Conservation (phyloP, 1,140 invertebrate species). For the Drosophila ficusphila region DNA sequence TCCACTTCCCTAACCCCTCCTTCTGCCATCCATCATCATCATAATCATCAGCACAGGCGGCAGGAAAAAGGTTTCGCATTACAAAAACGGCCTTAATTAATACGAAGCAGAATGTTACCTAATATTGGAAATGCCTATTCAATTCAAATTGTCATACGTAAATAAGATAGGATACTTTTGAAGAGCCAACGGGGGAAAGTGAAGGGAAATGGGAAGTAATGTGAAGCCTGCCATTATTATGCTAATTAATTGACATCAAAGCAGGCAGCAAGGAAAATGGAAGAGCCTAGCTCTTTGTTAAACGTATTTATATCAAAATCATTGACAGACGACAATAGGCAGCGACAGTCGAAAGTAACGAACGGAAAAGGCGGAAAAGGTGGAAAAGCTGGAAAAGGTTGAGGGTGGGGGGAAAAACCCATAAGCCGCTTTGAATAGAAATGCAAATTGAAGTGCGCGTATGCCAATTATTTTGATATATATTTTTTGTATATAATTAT, state of each 20-base stretch:
- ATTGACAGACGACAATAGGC: constrained; percentile 42
- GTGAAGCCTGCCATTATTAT: constrained; percentile 78
- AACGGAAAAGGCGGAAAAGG: too few relatives aligned
- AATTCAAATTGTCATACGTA: constrained; percentile 65
- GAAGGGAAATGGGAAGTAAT: constrained; percentile 60
- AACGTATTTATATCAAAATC: constrained; percentile 44
- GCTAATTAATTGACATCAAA: constrained; percentile 82
- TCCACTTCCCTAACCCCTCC: not conserved
- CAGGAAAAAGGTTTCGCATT: constrained; percentile 64
- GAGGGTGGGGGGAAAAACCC: constrained; percentile 3
- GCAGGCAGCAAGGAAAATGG: constrained; percentile 20
- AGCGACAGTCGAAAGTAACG: not conserved
- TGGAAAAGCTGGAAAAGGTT: too few relatives aligned
- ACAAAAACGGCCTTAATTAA: constrained; percentile 76
- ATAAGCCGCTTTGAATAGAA: constrained; percentile 79
- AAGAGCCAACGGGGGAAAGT: not conserved
- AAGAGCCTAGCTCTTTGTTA: constrained; percentile 20
- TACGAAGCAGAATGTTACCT: constrained; percentile 65
- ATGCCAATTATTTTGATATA: constrained; percentile 80
- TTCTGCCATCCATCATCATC: constrained; percentile 14
- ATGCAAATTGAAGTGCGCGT: constrained; percentile 74
- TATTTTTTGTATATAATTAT: constrained; percentile 60
- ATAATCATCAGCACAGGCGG: not conserved
- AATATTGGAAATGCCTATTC: constrained; percentile 56
- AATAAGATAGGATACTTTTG: constrained; percentile 19